phyloP scores from a whole-genome alignment of 2,113 vertebrate genomes.

The Myrmecophaga tridactyla region DNA sequence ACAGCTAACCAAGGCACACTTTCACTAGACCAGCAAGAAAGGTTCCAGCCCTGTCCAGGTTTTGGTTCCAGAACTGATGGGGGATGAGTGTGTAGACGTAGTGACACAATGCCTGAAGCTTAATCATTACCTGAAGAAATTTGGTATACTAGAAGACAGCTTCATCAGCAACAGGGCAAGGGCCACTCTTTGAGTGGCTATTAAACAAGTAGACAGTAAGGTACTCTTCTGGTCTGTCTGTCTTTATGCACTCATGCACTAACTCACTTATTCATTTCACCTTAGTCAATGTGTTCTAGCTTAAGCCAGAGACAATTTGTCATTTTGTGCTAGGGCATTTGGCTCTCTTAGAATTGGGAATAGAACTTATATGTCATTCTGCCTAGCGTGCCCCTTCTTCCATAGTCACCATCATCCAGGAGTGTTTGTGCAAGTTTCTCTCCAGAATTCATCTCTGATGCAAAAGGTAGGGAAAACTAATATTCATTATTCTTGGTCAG shows the following conservation, averaged over 20 bases:
- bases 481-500: background rate
- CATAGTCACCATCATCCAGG: background rate
- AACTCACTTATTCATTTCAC: background rate
- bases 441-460: background rate
- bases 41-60: background rate
- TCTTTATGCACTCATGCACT: rapidly evolving
- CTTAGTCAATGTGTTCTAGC: background rate
- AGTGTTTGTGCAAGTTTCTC: background rate
- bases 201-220: background rate
- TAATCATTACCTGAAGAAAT: background rate
- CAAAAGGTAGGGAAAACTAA: background rate
- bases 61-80: background rate
- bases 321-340: background rate
- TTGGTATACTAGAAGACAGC: background rate
- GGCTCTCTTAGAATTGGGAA: background rate
- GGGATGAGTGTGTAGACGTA: background rate
- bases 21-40: background rate
- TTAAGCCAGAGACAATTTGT: background rate
- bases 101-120: background rate
- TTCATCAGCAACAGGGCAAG: background rate
- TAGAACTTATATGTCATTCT: background rate
- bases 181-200: background rate
- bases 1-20: too few relatives aligned
- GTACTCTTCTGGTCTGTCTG: background rate
- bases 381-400: background rate